These are phyloP conservation scores for Pseudomyrmex gracilis DNA, from an alignment of 1,140 invertebrate genomes.

Conservation along the genomic window DNA sequence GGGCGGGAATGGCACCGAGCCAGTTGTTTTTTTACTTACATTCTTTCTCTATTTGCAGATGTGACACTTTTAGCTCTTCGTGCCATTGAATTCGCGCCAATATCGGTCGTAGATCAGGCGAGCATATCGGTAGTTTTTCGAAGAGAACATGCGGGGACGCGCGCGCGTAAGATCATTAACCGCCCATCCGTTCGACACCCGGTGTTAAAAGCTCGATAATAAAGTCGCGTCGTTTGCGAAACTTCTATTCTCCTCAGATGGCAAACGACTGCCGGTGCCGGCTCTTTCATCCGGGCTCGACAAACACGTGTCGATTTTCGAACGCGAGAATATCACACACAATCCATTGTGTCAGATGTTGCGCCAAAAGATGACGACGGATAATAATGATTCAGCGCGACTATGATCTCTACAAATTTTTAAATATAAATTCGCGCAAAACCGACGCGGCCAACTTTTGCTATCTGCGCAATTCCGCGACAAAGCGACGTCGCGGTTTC, in stretches of 20 bases:
- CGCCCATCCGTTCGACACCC: background rate
- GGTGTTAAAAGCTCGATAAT: too few species aligned
- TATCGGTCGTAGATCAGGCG: slow-evolving; percentile 77
- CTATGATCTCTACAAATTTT: slow-evolving; percentile 27
- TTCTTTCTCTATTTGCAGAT: slow-evolving; percentile 82
- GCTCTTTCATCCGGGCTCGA: too few species aligned
- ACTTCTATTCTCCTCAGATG: too few species aligned
- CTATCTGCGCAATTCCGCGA: slow-evolving; percentile 10
- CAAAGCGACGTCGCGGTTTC: slow-evolving; percentile 42
- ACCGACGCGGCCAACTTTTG: slow-evolving; percentile 32
- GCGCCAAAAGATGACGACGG: too few species aligned
- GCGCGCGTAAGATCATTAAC: background rate
- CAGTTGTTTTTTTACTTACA: slow-evolving; percentile 71
- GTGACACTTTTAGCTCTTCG: slow-evolving; percentile 80
- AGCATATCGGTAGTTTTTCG: slow-evolving; percentile 79
- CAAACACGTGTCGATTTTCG: too few species aligned
- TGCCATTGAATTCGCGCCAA: slow-evolving; percentile 78
- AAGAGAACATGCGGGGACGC: slow-evolving; percentile 74
- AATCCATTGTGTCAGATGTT: too few species aligned
- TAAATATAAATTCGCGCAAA: too few species aligned
- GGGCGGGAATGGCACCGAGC: slow-evolving; percentile 45
- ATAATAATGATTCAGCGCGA: background rate
- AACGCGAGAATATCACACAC: too few species aligned
- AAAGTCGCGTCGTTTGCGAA: too few species aligned
- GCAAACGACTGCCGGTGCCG: too few species aligned